Percentiles rank a stretch among this genome's conserved stretches.
Conservation (phyloP, 2,888 invertebrate genomes). For the Epiblema foenella region DNA sequence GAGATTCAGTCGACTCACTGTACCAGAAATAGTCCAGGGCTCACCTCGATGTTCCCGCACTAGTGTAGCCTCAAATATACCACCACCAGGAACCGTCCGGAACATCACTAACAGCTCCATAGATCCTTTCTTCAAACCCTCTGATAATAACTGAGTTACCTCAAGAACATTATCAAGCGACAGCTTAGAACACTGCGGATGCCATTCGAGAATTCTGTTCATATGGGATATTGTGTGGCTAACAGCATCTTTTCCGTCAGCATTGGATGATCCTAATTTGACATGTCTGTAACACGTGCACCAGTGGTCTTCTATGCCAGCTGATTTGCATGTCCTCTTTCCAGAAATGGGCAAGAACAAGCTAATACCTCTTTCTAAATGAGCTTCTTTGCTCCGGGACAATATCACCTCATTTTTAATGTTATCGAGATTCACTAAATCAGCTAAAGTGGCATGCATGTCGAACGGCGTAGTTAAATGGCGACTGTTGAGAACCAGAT, state of each 20-base stretch:
- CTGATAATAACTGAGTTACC: neutral
- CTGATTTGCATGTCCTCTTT: neutral
- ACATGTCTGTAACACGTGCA: neutral
- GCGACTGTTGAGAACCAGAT: neutral
- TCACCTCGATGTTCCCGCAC: neutral
- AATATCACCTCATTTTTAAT: neutral
- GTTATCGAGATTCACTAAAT: neutral
- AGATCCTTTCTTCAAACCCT: neutral
- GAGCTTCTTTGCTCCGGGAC: neutral
- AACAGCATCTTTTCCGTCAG: neutral
- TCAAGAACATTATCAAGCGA: neutral
- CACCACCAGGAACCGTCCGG: neutral
- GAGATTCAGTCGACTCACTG: neutral
- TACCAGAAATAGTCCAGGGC: neutral
- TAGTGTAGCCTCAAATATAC: neutral
- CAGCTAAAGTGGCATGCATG: neutral
- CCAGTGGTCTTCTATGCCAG: neutral
- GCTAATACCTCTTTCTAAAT: neutral
- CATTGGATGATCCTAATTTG: neutral
- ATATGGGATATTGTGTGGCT: neutral
- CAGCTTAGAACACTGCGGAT: neutral
- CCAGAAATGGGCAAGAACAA: neutral
- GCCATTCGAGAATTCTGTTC: neutral
- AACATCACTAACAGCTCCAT: neutral
- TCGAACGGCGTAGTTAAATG: neutral